Base-by-base conservation (phyloP, 2,797 vertebrate genomes). In the Rhabdomys pumilio region DNA sequence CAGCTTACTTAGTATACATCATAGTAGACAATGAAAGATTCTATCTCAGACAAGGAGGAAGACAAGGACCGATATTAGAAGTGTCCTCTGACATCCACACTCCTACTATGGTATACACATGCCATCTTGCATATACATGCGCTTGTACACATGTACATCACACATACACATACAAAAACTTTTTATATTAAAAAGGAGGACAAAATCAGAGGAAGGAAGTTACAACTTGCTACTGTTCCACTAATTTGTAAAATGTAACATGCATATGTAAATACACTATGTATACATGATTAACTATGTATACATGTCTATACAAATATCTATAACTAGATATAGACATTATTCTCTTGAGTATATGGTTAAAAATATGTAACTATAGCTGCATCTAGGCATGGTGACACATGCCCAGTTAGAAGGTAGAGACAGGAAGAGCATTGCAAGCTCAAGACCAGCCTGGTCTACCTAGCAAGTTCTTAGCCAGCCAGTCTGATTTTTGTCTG, bases 281-380 rank as follows among this genome's bases (percentile, higher is more conserved):
- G 24, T 5, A 4, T 50, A 34, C 20, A 53, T 41, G 4, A 50
- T 69, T 22, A 2, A 26, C 2, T 59, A 41, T 81, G 53, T 81
- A 8, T 6, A 57, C 73, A 47, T 75, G 44, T 87, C 0, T 53
- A 47, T 15, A 57, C 26, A 29, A 0, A 59, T 14, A 91, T 7
- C 72, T 15, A 50, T 55, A 17, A 50, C 81, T 82, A 44, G n/a
- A 53, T 44, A 47, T 7, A 55, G 15, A 89, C 29, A 10, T 61
- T 50, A 86, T 95, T 63, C 80, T 93, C 55, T 73, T 3, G 94
- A 90, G 34, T 22, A 76, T 75, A 85, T 75, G 19, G 29, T 75
- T 38, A 53, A 69, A 50, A 17, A 15, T 41, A 61, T 57, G 38
- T 31, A 41, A 63, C 7, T 34, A 26, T 69, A 86, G 12, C 34